Evolutionary conservation across 2,888 invertebrate genomes (phyloP).

Genomic region (Caenorhabditis parvicauda): DNA sequence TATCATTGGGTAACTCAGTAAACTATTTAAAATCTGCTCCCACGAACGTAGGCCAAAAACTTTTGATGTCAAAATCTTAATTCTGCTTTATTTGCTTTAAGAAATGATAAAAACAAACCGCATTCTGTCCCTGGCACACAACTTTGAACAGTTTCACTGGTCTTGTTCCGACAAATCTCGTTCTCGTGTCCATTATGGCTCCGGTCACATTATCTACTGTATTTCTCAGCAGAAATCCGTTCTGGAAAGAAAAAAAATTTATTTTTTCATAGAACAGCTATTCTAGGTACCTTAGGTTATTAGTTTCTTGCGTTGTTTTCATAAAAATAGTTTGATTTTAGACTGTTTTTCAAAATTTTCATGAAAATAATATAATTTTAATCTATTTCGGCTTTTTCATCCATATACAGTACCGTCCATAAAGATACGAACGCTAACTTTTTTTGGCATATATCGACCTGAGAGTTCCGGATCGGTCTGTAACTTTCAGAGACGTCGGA

Average conservation of each 20-base stretch:
- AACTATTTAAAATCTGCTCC: too few species aligned
- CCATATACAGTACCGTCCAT: too few species aligned
- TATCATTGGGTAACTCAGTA: too few species aligned
- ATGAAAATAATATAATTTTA: too few species aligned
- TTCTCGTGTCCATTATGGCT: slow-evolving; percentile 92
- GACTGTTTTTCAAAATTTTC: background rate
- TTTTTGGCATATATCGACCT: too few species aligned
- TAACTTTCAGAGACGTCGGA: too few species aligned
- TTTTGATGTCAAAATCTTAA: too few species aligned
- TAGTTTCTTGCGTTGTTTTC: background rate
- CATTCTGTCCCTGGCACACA: slow-evolving; percentile 89
- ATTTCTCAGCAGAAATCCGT: slow-evolving; percentile 87
- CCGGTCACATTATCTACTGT: slow-evolving; percentile 93
- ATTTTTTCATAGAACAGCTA: slow-evolving; percentile 3
- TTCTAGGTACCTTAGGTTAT: slow-evolving; percentile 7
- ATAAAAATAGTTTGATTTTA: background rate
- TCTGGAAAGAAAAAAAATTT: slow-evolving; percentile 67
- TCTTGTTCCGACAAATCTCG: slow-evolving; percentile 89
- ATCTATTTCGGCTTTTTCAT: too few species aligned
- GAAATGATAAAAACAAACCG: slow-evolving; percentile 68
- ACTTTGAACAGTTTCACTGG: slow-evolving; percentile 95
- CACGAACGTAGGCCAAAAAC: too few species aligned
- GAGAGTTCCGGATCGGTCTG: too few species aligned
- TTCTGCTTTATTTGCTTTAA: background rate
- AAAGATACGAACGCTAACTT: too few species aligned